These are phyloP conservation scores for Phaonia tiefii DNA, from an alignment of 2,888 invertebrate species.

Conservation along the genomic window DNA sequence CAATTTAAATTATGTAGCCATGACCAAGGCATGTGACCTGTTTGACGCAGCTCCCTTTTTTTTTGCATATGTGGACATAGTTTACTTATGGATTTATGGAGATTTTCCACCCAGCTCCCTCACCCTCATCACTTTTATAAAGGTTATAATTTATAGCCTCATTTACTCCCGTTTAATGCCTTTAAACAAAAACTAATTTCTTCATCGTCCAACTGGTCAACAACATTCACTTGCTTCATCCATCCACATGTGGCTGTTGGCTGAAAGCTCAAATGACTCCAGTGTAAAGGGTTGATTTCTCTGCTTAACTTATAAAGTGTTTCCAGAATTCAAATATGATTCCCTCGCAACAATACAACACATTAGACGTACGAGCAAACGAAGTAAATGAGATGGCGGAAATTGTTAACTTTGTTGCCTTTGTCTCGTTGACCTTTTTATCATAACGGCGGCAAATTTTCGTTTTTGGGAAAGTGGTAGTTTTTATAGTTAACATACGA, in stretches of 20 bases:
- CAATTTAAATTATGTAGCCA: too few relatives aligned
- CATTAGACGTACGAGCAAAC: constrained; percentile 46
- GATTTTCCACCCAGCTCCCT: constrained; percentile 59
- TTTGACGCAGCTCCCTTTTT: background rate
- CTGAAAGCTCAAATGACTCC: too few relatives aligned
- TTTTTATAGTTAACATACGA: background rate
- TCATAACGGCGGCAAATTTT: constrained; percentile 9
- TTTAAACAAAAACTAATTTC: constrained; percentile 44
- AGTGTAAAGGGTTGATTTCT: background rate
- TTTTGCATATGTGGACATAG: constrained; percentile 68
- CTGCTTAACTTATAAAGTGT: constrained; percentile 35
- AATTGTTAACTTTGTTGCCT: constrained; percentile 54
- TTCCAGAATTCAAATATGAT: constrained; percentile 50
- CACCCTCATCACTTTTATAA: background rate
- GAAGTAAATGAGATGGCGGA: constrained; percentile 44
- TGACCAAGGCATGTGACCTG: too few relatives aligned
- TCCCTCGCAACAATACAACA: constrained; percentile 41
- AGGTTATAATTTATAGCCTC: constrained; percentile 50
- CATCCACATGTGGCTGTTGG: background rate
- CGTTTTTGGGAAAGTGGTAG: constrained; percentile 26
- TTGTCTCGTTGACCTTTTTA: constrained; percentile 32
- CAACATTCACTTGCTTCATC: background rate
- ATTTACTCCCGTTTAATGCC: constrained; percentile 30
- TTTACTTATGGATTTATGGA: constrained; percentile 80
- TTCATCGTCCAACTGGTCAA: constrained; percentile 46